Evolutionary conservation across 2,113 vertebrate genomes (phyloP).

Genomic region (Nibea coibor): DNA sequence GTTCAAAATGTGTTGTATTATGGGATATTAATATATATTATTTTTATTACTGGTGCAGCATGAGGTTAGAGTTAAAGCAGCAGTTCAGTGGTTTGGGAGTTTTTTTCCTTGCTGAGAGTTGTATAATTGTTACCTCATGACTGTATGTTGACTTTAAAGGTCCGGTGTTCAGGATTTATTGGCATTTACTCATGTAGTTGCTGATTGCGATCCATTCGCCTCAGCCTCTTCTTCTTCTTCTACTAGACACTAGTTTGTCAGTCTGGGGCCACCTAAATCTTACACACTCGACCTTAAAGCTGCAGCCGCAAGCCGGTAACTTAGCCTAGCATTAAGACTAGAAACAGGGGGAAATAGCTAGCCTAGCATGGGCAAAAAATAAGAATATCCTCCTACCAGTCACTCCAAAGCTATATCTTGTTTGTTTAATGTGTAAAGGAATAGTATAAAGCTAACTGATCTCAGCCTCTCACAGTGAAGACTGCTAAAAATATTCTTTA

Average conservation of each 20-base stretch:
- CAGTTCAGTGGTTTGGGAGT: background rate
- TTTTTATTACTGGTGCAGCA: too few relatives aligned
- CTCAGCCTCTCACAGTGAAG: background rate
- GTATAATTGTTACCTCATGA: background rate
- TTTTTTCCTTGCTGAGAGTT: background rate
- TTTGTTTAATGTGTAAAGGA: background rate
- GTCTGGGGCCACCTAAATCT: too few relatives aligned
- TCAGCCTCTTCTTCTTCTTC: too few relatives aligned
- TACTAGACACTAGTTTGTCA: too few relatives aligned
- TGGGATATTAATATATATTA: too few relatives aligned
- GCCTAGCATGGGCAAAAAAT: background rate
- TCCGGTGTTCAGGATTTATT: too few relatives aligned
- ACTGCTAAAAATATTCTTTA: background rate
- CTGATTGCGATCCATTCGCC: too few relatives aligned
- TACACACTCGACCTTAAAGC: too few relatives aligned
- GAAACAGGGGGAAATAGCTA: background rate
- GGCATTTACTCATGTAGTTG: too few relatives aligned
- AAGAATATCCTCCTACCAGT: background rate
- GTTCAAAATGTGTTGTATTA: background rate
- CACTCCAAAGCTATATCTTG: background rate
- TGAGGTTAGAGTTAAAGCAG: background rate
- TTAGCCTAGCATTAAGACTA: slow-evolving; percentile 7
- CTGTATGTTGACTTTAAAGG: background rate
- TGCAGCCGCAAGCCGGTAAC: background rate
- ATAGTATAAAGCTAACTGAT: background rate